Percentiles rank a stretch among this genome's conserved stretches.
Evolutionary conservation across 2,113 vertebrate genomes (phyloP).

Genomic region (Candoia aspera): DNA sequence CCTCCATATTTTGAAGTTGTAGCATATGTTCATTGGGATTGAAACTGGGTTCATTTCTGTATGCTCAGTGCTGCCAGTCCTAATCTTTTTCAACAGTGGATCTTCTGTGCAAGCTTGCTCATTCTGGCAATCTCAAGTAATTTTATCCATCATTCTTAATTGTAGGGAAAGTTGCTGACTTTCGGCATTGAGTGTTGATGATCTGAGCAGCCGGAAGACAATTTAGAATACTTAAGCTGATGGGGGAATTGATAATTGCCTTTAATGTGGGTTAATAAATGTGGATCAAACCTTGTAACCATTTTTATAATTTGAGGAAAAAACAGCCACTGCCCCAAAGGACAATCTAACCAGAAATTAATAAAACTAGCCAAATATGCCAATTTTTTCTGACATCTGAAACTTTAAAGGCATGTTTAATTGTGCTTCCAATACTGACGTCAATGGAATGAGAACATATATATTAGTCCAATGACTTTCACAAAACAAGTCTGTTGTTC

Average conservation of each 20-base stretch:
- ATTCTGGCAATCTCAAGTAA: not conserved
- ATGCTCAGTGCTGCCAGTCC: not conserved
- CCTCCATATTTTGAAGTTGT: not conserved
- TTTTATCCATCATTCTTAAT: constrained; percentile 5
- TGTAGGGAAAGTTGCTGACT: constrained; percentile 3
- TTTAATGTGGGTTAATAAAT: not conserved
- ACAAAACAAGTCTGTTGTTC: not conserved
- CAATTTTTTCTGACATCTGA: not conserved
- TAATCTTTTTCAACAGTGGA: not conserved
- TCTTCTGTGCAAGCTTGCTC: not conserved
- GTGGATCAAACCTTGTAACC: not conserved
- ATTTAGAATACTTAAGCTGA: not conserved
- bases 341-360: not conserved
- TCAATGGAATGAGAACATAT: not conserved
- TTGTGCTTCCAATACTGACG: not conserved
- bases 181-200: not conserved
- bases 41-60: not conserved
- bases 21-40: not conserved
- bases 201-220: not conserved
- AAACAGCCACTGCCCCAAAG: not conserved
- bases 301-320: not conserved
- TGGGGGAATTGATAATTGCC: not conserved
- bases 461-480: not conserved
- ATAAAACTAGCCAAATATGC: not conserved
- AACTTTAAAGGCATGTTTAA: not conserved